Base-by-base conservation (phyloP, 92 coral and sea anemone species). In the Paramuricea clavata region DNA sequence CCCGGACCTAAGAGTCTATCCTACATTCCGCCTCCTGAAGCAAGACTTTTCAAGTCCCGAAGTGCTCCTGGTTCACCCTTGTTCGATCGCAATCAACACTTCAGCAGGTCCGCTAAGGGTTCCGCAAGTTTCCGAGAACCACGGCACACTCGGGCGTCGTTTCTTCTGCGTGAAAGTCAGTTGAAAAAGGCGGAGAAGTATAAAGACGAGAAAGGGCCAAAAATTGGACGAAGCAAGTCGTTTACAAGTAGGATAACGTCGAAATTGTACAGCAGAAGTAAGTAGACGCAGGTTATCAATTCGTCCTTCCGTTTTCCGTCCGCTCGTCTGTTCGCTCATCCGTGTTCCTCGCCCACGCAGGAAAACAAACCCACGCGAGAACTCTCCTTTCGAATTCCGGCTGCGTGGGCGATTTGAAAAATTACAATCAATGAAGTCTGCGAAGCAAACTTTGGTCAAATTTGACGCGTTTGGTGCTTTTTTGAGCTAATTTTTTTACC, bases 1-100 rank as follows among this genome's bases (percentile, higher is more conserved):
- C 99, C 99, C 4, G 99, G 99, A 12, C 99, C 99, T 0, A 94
- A 87, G 61, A 97, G 99, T 73, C 92, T 83, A 36, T 95, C 92
- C 12, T 97, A 94, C 69, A 39, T 94, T 33, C 99, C 99, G 6
- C 99, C 99, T 3, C 89, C 98, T 0, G 99, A 97, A 50, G 92
- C 96, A 12, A 81, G 99, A 13, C n/a, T 80, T 7, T 97, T 97
- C 83, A 97, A 94, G 68, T 97, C 99, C 1, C 93, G 99, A 0
- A 95, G 92, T 75, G 94, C 98, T 16, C 98, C 98, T 12, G 93
- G 88, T 2, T 93, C 98, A 13, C 97, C 98, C 32, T 94, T 95
- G 0, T 86, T 94, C 1, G 74, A 88, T 19, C 70, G 89, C 5
- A 86, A 88, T 5, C 56, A 59, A 28, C 49, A n/a, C 7, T 79